Evolutionary conservation across 2,888 invertebrate species (phyloP).

Genomic region (Hartigia nigra): DNA sequence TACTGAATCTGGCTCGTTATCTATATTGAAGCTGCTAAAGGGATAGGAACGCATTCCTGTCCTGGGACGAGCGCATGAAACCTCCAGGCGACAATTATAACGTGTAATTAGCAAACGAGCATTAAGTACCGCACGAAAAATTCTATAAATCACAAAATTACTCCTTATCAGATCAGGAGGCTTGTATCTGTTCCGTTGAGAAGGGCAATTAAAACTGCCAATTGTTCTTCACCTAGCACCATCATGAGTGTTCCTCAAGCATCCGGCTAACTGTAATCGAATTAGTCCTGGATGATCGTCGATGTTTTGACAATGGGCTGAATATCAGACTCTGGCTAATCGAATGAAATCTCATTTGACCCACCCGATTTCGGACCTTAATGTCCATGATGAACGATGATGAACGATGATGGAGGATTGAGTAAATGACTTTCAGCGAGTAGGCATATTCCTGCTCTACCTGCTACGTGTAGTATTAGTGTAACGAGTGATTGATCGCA

Average conservation of each 20-base stretch:
- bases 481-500: not conserved
- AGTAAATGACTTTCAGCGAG: not conserved
- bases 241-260: not conserved
- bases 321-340: not conserved
- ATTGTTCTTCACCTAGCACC: not conserved
- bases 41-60: not conserved
- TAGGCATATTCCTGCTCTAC: too few species aligned
- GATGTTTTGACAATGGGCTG: not conserved
- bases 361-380: not conserved
- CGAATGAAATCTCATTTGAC: not conserved
- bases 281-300: not conserved
- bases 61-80: not conserved
- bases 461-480: too few species aligned
- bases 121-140: not conserved
- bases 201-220: not conserved
- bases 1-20: not conserved
- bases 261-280: not conserved
- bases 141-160: not conserved
- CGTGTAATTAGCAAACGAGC: not conserved
- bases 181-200: not conserved
- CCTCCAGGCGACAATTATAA: not conserved
- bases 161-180: not conserved
- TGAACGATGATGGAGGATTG: not conserved
- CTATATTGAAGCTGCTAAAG: not conserved
- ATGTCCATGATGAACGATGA: not conserved